Percentiles rank a stretch among this genome's conserved stretches.
Evolutionary conservation across 2,113 vertebrate species (phyloP).

Genomic region (Balaenoptera acutorostrata): DNA sequence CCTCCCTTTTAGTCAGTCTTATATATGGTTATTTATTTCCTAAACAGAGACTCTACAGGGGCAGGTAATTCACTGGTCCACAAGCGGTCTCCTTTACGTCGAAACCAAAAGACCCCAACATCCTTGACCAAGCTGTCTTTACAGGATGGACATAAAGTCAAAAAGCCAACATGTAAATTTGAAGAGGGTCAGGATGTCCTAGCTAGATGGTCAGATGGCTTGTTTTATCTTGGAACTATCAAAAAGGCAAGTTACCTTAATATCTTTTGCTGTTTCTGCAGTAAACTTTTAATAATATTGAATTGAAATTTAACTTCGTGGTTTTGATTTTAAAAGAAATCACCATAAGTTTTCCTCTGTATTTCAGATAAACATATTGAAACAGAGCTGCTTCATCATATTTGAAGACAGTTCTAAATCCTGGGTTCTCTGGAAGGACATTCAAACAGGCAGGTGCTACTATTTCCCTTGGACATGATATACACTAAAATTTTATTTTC

Average conservation of each 20-base stretch:
- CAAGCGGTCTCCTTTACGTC: conserved; percentile 88
- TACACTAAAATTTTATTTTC: conserved; percentile 24
- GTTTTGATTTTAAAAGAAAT: conserved; percentile 43
- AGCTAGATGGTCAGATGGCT: conserved; percentile 99
- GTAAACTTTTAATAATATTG: background rate
- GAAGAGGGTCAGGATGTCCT: conserved; percentile 98
- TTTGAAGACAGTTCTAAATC: conserved; percentile 99
- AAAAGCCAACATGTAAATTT: conserved; percentile 92
- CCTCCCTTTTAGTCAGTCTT: background rate
- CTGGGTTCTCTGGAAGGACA: conserved; percentile 99
- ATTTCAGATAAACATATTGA: conserved; percentile 94
- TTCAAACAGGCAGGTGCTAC: conserved; percentile 92
- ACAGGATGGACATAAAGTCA: conserved; percentile 90
- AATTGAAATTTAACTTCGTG: conserved; percentile 34
- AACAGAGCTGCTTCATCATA: conserved; percentile 96
- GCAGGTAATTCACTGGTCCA: conserved; percentile 94
- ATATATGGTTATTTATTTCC: conserved; percentile 52
- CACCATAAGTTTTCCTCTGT: conserved; percentile 17
- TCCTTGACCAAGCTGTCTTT: conserved; percentile 88
- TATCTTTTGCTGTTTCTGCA: background rate
- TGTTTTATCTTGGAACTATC: conserved; percentile 99
- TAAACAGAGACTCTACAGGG: conserved; percentile 92
- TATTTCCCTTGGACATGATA: conserved; percentile 50
- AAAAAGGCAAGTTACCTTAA: conserved; percentile 88
- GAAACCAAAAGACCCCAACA: conserved; percentile 87